Evolutionary conservation across 2,888 invertebrate species (phyloP), one percentile per base, ranked within the genome.

Genomic region (Lithophane leautieri): DNA sequence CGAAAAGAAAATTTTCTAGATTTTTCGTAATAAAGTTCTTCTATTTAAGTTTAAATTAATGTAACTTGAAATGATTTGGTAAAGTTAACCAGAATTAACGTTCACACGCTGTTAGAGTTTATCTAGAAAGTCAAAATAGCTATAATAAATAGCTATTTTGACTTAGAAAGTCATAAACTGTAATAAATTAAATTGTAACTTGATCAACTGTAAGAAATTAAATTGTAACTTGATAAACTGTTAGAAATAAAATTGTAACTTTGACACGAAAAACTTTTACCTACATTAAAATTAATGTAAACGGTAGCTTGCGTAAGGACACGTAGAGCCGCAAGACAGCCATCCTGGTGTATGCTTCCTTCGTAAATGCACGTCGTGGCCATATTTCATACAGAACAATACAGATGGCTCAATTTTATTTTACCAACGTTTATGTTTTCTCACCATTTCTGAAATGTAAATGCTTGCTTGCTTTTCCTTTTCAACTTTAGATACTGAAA

Each of bases 341-440:
- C 50, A 28, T 25, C n/a, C n/a, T 40, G 60, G 56, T 65, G 60
- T 34, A 70, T 44, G 67, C 78, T 70, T 50, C 52, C 70, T 71
- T 60, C 34, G 66, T 58, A 62, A 79, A 82, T 62, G 68, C 82
- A 79, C 82, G 82, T 82, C 72, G 61, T 50, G 12, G n/a, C 52
- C 42, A 82, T 82, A 67, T 82, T 54, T 81, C 68, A 82, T 54
- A 28, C 44, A 62, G 42, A 73, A 19, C 67, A 62, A 79, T 82
- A 76, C 79, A 76, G 79, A 82, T 82, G 74, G 58, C 72, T 72
- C 76, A 67, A 79, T 82, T 82, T 82, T 82, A 79, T 82, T 76
- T 72, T 63, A 79, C 65, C 25, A 70, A 72, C 66, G 22, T 66
- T 72, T 82, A 71, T 54, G 42, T 76, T 69, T 70, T 76, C 62